Evolutionary conservation across 2,797 vertebrate species (phyloP).

Genomic region (Knipowitschia caucasica): DNA sequence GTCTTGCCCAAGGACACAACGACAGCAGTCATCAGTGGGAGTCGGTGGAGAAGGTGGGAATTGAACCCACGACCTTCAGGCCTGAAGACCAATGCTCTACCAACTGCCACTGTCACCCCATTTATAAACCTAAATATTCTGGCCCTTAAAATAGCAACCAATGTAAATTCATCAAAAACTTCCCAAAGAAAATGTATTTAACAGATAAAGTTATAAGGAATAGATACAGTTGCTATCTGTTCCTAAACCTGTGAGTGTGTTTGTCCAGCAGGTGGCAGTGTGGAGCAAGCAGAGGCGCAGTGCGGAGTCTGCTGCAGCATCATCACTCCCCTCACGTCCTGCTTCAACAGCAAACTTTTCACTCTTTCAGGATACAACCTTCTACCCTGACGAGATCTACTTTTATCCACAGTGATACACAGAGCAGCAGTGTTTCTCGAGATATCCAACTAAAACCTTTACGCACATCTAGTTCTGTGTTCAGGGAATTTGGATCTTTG

Average conservation of each 20-base stretch:
- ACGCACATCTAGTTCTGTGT: background rate
- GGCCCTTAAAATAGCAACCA: too few species aligned
- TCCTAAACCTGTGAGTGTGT: background rate
- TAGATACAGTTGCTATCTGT: too few species aligned
- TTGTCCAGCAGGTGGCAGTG: constrained; percentile 59
- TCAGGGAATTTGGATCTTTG: background rate
- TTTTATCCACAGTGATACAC: constrained; percentile 34
- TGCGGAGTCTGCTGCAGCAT: constrained; percentile 47
- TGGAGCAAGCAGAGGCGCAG: constrained; percentile 48
- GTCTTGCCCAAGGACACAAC: too few species aligned
- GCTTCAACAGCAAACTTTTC: constrained; percentile 50
- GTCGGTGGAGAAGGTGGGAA: too few species aligned
- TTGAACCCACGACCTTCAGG: too few species aligned
- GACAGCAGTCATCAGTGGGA: too few species aligned
- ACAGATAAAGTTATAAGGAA: too few species aligned
- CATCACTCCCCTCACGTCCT: constrained; percentile 61
- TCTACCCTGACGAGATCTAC: constrained; percentile 39
- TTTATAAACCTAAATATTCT: too few species aligned
- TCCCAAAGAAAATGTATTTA: too few species aligned
- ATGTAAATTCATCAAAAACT: too few species aligned
- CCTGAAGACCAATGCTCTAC: too few species aligned
- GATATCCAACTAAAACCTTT: constrained; percentile 2
- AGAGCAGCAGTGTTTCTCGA: background rate
- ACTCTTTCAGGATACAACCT: constrained; percentile 27
- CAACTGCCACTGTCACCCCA: too few species aligned